A percentile compares a stretch with the other conserved stretches of the same genome.
Conservation (phyloP, 2,797 vertebrate genomes). For the Schizopygopsis malacanthus region DNA sequence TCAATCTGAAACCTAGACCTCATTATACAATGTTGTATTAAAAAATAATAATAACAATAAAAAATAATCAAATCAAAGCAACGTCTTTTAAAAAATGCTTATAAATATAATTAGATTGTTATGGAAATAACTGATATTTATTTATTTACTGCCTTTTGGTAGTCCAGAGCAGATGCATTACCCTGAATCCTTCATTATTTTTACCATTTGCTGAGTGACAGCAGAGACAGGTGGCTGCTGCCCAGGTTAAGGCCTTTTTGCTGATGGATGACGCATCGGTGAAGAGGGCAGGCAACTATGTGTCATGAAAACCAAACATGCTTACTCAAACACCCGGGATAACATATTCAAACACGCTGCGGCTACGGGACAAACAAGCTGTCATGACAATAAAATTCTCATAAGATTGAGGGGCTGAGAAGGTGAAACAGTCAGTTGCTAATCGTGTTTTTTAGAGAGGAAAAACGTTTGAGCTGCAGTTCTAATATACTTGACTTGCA, state of each 20-base stretch:
- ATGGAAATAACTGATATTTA: background rate
- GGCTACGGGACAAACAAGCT: slow-evolving; percentile 31
- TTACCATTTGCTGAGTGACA: slow-evolving; percentile 68
- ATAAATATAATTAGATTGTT: background rate
- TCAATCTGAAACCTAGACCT: background rate
- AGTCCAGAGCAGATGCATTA: slow-evolving; percentile 49
- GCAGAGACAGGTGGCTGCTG: slow-evolving; percentile 68
- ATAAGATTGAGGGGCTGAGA: slow-evolving; percentile 15
- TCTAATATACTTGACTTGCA: background rate
- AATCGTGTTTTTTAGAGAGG: slow-evolving; percentile 11
- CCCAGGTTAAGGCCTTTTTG: slow-evolving; percentile 70
- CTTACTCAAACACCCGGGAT: slow-evolving; percentile 19
- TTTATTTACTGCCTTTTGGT: slow-evolving; percentile 36
- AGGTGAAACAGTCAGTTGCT: slow-evolving; percentile 31
- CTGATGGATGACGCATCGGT: slow-evolving; percentile 74
- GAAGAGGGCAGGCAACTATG: slow-evolving; percentile 51
- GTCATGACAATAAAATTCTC: slow-evolving; percentile 33
- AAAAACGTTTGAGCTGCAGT: slow-evolving; percentile 24
- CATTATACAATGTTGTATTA: background rate
- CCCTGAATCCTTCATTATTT: slow-evolving; percentile 66
- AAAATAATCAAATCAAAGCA: background rate
- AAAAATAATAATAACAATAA: background rate
- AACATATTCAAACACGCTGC: slow-evolving; percentile 36
- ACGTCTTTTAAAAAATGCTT: background rate
- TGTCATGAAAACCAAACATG: slow-evolving; percentile 42